Evolutionary conservation across 2,888 invertebrate species (phyloP).

Genomic region (Epirrhoe alternata): DNA sequence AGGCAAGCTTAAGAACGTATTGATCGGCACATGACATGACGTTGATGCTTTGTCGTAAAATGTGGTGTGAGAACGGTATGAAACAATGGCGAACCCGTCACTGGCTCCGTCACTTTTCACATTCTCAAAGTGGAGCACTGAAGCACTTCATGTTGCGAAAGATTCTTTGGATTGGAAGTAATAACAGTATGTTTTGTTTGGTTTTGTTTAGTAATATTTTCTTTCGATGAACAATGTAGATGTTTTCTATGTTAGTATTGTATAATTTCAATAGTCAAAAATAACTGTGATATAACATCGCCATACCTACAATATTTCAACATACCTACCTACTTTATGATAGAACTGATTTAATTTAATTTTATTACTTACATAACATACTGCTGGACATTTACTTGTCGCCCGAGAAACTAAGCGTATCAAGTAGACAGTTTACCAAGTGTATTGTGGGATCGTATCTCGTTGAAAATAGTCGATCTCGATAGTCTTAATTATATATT

Average conservation of each 20-base stretch:
- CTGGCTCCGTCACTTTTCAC: neutral
- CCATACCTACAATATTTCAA: too few species aligned
- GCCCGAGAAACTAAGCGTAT: slow-evolving; percentile 32
- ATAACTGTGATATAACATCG: too few species aligned
- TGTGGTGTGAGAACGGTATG: slow-evolving; percentile 14
- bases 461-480: slow-evolving; percentile 31
- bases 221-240: neutral
- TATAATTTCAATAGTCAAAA: too few species aligned
- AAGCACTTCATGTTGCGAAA: neutral
- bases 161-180: neutral
- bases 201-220: neutral
- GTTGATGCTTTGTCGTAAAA: slow-evolving; percentile 44
- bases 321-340: too few species aligned
- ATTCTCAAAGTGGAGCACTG: neutral
- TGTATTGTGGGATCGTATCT: slow-evolving; percentile 33
- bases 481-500: slow-evolving; percentile 35
- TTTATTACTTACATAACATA: slow-evolving; percentile 1
- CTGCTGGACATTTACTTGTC: slow-evolving; percentile 13
- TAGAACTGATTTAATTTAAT: too few species aligned
- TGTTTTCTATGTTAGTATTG: too few species aligned
- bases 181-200: neutral
- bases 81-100: slow-evolving; percentile 6
- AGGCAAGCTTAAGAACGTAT: slow-evolving; percentile 51
- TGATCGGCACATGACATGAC: slow-evolving; percentile 48
- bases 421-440: slow-evolving; percentile 36